Percentiles rank a stretch among this genome's conserved stretches.
Evolutionary conservation across 2,888 invertebrate genomes (phyloP).

Genomic region (Cantharis nigra): DNA sequence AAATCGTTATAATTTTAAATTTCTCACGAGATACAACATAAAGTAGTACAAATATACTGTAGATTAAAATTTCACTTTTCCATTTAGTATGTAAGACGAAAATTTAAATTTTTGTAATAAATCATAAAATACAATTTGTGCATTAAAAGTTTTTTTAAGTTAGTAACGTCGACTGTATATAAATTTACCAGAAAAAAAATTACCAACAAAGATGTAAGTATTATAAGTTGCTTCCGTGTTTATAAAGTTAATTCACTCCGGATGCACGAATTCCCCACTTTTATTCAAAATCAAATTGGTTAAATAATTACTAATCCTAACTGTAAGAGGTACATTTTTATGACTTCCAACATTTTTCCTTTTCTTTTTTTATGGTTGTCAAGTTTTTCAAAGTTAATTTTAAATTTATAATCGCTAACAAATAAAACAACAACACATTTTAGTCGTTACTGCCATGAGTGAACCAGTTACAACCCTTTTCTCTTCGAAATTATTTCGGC

Average conservation of each 20-base stretch:
- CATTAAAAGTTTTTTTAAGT: background rate
- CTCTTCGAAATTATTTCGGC: conserved; percentile 28
- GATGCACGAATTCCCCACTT: conserved; percentile 14
- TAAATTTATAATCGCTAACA: background rate
- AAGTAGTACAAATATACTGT: background rate
- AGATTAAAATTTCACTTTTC: background rate
- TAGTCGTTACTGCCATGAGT: conserved; percentile 6
- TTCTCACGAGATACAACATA: background rate
- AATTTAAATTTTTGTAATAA: background rate
- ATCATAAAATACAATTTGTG: background rate
- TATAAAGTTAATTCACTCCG: conserved; percentile 16
- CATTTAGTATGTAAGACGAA: background rate
- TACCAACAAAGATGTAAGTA: conserved; percentile 12
- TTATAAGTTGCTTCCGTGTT: conserved; percentile 19
- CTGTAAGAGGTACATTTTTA: background rate
- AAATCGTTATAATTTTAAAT: background rate
- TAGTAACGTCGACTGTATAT: background rate
- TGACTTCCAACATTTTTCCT: background rate
- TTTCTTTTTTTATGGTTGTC: background rate
- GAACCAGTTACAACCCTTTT: conserved; percentile 12
- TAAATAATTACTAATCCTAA: conserved; percentile 9
- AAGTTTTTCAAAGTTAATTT: background rate
- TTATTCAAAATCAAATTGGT: conserved; percentile 22
- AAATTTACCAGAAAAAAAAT: background rate
- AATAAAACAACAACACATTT: conserved; percentile 9